These are phyloP conservation scores for Acrocephalus scirpaceus DNA, from an alignment of 2,797 vertebrate species.

Conservation along the genomic window DNA sequence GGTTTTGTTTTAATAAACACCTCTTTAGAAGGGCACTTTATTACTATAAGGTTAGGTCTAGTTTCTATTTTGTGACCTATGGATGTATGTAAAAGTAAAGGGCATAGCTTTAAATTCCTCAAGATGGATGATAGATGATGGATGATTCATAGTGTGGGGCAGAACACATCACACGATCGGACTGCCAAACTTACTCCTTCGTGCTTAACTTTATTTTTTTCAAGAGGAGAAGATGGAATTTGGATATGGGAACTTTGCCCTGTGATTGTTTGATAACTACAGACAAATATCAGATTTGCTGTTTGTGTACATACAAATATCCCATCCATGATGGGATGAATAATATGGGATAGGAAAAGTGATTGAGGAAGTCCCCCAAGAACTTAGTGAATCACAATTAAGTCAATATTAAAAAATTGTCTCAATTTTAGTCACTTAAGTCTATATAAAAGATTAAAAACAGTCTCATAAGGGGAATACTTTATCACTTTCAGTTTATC, in stretches of 20 bases:
- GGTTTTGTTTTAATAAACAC: background rate
- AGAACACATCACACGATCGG: background rate
- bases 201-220: background rate
- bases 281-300: background rate
- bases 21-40: background rate
- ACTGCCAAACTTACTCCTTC: background rate
- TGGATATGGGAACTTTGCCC: background rate
- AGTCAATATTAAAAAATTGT: background rate
- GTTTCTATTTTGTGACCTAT: background rate
- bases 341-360: background rate
- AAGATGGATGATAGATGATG: background rate
- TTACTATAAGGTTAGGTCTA: background rate
- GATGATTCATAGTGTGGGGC: background rate
- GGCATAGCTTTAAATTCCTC: background rate
- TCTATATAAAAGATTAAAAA: too few relatives aligned
- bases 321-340: background rate
- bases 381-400: background rate
- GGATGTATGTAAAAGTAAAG: background rate
- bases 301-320: background rate
- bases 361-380: background rate
- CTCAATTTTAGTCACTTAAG: too few relatives aligned
- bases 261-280: background rate
- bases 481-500: background rate
- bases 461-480: background rate
- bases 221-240: background rate